phyloP scores from a whole-genome alignment of 2,888 invertebrate species.

The Branchellion lobata region DNA sequence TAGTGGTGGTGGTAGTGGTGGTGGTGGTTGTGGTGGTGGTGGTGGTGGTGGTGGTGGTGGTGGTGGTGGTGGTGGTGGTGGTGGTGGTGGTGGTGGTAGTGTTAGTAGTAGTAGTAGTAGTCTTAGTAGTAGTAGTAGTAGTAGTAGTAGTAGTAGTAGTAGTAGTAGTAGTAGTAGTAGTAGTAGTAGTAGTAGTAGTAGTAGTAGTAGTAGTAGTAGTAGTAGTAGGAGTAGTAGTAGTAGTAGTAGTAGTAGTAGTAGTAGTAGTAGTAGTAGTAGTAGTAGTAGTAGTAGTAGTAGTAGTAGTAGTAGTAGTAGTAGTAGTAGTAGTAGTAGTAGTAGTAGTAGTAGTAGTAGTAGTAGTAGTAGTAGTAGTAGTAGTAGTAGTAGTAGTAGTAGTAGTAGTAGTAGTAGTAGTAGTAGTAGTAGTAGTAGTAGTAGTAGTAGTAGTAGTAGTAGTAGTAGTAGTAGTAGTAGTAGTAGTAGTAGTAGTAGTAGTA shows the following conservation, averaged over 20 bases:
- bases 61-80: no score
- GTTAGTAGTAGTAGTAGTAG: no score
- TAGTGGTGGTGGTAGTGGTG: neutral
- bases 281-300: slow-evolving; percentile 32
- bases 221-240: no score
- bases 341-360: slow-evolving; percentile 34
- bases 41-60: no score
- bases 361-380: slow-evolving; percentile 34
- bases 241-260: slow-evolving; percentile 32
- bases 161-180: slow-evolving; percentile 34
- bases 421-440: slow-evolving; percentile 32
- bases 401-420: slow-evolving; percentile 32
- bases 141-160: neutral
- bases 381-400: slow-evolving; percentile 32
- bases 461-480: slow-evolving; percentile 34
- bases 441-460: slow-evolving; percentile 32
- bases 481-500: slow-evolving; percentile 34
- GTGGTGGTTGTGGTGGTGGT: no score
- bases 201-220: slow-evolving; percentile 34
- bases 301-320: slow-evolving; percentile 34
- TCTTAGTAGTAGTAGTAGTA: no score
- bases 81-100: no score
- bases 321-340: slow-evolving; percentile 34
- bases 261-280: slow-evolving; percentile 31
- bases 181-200: slow-evolving; percentile 32